Evolutionary conservation across 2,113 vertebrate genomes (phyloP), one percentile per base, ranked within the genome.

Genomic region (Indri indri): DNA sequence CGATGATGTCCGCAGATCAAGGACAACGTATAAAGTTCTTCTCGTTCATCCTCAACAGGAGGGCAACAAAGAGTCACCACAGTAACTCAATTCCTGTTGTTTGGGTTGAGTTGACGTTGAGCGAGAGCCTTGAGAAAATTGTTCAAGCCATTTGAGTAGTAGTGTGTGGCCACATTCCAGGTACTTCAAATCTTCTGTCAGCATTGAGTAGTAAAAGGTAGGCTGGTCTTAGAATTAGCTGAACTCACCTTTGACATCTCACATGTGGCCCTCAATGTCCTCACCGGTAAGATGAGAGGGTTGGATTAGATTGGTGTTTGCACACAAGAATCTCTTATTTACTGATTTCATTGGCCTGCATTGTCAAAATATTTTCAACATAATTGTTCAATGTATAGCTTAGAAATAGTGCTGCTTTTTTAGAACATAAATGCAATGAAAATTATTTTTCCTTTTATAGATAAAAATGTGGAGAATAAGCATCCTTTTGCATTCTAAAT

Each of bases 121-220:
- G 68, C 57, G 80, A 97, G 65, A 86, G 61, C n/a, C 70, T 76
- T 27, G 32, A 68, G 73, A 91, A 97, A 97, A 97, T 68, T 86
- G 4, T 77, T 77, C 76, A 96, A 97, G 50, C 77, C 70, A 57
- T 45, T 88, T 95, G 93, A 90, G 45, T 57, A 93, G 65, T 13
- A 45, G 25, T 27, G 27, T 61, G 57, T 83, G 50, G 34, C 45
- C 54, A 65, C 50, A 45, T 94, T 37, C 17, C 9, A 6, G 50
- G 42, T 27, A 76, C 27, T 22, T 89, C 22, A 6, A 12, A 23
- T 65, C 50, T 85, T 57, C 30, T n/a, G 37, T 9, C 20, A 79
- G 25, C 20, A 12, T 12, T 68, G 32, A n/a, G 50, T 90, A n/a
- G 25, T 81, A 89, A 76, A 81, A 50, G 57, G 40, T 6, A 86